These are phyloP conservation scores for Falco novaeseelandiae DNA, from an alignment of 2,797 vertebrate species.

Conservation along the genomic window DNA sequence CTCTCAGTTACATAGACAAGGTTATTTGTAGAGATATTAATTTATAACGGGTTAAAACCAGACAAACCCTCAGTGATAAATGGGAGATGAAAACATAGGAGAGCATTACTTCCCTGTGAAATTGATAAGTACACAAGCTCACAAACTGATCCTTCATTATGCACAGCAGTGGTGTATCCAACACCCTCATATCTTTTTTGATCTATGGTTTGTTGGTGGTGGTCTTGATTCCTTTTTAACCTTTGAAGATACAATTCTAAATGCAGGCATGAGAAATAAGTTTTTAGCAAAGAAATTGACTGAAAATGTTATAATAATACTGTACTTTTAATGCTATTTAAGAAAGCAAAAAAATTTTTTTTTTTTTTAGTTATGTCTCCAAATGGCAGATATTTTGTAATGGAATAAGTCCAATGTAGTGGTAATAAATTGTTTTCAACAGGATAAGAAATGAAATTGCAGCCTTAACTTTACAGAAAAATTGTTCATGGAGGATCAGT, in stretches of 20 bases:
- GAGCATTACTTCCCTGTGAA: not conserved
- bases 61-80: not conserved
- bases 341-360: not conserved
- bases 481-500: not conserved
- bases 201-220: not conserved
- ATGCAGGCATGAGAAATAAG: not conserved
- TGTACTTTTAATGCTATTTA: not conserved
- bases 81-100: not conserved
- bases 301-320: not conserved
- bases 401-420: not conserved
- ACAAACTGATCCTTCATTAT: not conserved
- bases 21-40: not conserved
- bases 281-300: not conserved
- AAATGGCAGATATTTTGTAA: not conserved
- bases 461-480: not conserved
- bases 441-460: not conserved
- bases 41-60: not conserved
- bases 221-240: not conserved
- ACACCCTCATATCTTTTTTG: not conserved
- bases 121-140: not conserved
- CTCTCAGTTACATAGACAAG: not conserved
- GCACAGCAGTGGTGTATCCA: not conserved
- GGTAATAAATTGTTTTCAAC: not conserved
- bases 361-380: not conserved
- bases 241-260: not conserved